Evolutionary conservation across 2,888 invertebrate species (phyloP), one percentile per base, ranked within the genome.

Genomic region (Plebejus anna): DNA sequence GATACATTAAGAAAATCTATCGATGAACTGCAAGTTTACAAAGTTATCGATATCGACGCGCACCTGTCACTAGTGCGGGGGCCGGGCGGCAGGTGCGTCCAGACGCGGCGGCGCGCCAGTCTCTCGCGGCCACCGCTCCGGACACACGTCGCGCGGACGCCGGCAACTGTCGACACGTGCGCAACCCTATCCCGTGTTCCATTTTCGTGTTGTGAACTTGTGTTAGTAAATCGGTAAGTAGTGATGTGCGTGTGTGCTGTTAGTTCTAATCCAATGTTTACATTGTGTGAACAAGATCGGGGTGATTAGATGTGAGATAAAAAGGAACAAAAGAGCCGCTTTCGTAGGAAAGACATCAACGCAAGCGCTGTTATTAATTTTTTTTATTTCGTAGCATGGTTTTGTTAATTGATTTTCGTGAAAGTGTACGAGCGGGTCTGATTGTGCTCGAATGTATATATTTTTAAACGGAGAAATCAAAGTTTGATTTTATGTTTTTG

Each of bases 31-130:
- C 16, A 13, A 13, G 5, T 4, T 7, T 2, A 61, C 57, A n/a
- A 61, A 22, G 1, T n/a, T 73, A 89, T 91, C 92, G 91, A 92
- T 89, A 90, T 92, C 92, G 92, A 90, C 88, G 85, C 79, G 82
- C 88, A 88, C 88, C 89, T 89, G 88, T 86, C 89, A 84, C 89
- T 90, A 88, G 79, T 80, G 83, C 80, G 85, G 85, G 84, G 92
- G 91, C 89, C 90, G 91, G 89, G 91, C 90, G 91, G 90, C 90
- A 91, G 86, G 83, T 83, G 86, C 83, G 78, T 78, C 79, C 87
- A 92, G 93, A 93, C 93, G 88, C 88, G 84, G 86, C 90, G 93
- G 91, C 92, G 93, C 92, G 92, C 89, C 91, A 93, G 93, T 92
- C 90, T 89, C 86, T 84, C 91, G 90, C 91, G 91, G 85, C 86